Evolutionary conservation across 2,888 invertebrate species (phyloP), one percentile per base, ranked within the genome.

Genomic region (Dolichopus griseipennis): DNA sequence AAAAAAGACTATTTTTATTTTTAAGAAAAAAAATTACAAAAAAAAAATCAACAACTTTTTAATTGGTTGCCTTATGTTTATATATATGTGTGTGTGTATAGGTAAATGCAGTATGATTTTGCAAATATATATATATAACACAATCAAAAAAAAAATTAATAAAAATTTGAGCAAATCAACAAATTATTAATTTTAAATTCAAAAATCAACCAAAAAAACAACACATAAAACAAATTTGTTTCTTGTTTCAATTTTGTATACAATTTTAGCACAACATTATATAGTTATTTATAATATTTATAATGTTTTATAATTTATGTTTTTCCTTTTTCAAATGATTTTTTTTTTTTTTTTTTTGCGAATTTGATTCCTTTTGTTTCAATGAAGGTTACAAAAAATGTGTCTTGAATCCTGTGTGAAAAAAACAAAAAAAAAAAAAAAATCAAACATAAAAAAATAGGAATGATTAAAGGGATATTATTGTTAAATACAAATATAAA

Each of bases 361-460:
- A 52, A 52, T 52, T n/a, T 52, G 52, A 52, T 52, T 52, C 52
- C 52, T 52, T 43, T 52, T 1, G 6, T 12, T 6, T 18, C 18
- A 52, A 52, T 52, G 52, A 52, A 15, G n/a, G 15, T 52, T n/a
- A 52, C 52, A n/a, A 52, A 52, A 41, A 52, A 18, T 52, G 18
- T 52, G 52, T 52, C 52, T 52, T 52, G 52, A 52, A 52, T 52
- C 52, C 52, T 52, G 52, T 52, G n/a, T 52, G 52, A 18, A 18
- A 52, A n/a, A 27, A 27, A 27, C 5, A 27, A 27, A 27, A 27
- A 27, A 27, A 27, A 37, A 37, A 37, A 52, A 52, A 52, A 52
- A 52, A 52, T 18, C 52, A 52, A 52, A 52, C 52, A 52, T 27
- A 27, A 27, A 27, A 37, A 41, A 41, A 41, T 12, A 41, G 41